Base-by-base conservation (phyloP, 2,888 invertebrate species). In the Tineola bisselliella region DNA sequence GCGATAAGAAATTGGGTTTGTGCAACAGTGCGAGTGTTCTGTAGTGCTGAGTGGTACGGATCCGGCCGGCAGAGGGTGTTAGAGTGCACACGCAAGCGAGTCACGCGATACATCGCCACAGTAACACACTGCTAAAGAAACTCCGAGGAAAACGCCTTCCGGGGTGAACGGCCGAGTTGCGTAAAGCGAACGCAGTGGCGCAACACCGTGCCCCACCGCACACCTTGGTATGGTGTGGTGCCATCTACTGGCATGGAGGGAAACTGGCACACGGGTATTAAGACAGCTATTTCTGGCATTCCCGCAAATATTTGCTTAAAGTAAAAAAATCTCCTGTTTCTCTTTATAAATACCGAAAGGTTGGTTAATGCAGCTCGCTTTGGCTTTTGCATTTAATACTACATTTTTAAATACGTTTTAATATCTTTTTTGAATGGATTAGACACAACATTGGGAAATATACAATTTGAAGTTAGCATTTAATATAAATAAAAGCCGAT, bases 91-190 rank as follows among this genome's bases (percentile, higher is more conserved):
- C 78, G 84, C 80, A 73, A 83, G 66, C 74, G 64, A 74, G 79
- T 80, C 86, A 87, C 84, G 86, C 86, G 80, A 86, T 72, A 73
- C 67, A 66, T 10, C 61, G 77, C 75, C 79, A 75, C 79, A 81
- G 76, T 81, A 84, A 82, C 83, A 83, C 74, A 84, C 77, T 81
- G 79, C 70, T 80, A 81, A 82, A 84, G 84, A 84, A 84, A 84
- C 83, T 76, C 77, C 73, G 73, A 82, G 83, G 84, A 84, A 84
- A 87, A 83, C 77, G 81, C 75, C 84, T 87, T 86, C 87, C 87
- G 87, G 86, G 87, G 86, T 87, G 77, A 87, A 84, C 67, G 84
- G 75, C 81, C 84, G 74, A 70, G 81, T 87, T 87, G 87, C 86
- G 84, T 84, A 86, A 86, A 84, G 74, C 72, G 74, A 65, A 43